Percentiles rank a stretch among this genome's conserved stretches.
Evolutionary conservation across 1,140 invertebrate species (phyloP).

Genomic region (Laodelphax striatellus): DNA sequence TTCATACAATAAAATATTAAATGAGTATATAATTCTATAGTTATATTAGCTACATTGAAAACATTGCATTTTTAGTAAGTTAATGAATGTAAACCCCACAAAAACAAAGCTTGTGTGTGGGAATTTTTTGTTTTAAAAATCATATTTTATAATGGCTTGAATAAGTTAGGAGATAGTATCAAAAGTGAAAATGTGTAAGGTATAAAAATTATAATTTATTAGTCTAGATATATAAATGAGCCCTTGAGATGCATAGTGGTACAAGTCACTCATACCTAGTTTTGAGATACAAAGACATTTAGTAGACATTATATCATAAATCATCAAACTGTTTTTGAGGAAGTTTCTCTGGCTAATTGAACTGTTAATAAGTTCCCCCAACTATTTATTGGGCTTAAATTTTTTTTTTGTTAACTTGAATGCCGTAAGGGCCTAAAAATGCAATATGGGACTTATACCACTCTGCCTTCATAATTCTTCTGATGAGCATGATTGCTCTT

Average conservation of each 20-base stretch:
- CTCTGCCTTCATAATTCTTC: slow-evolving; percentile 9
- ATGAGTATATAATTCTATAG: no score
- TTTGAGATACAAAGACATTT: slow-evolving; percentile 5
- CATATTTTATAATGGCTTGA: no score
- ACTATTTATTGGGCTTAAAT: background rate
- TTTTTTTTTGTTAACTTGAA: slow-evolving; percentile 4
- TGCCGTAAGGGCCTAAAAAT: background rate
- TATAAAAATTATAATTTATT: no score
- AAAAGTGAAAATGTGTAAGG: no score
- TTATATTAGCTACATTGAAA: no score
- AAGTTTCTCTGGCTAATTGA: background rate
- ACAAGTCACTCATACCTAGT: slow-evolving; percentile 6
- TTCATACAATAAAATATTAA: no score
- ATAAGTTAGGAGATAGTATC: no score
- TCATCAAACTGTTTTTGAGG: slow-evolving; percentile 2
- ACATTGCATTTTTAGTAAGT: no score
- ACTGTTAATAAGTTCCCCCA: slow-evolving; percentile 2
- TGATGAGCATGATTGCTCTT: slow-evolving; percentile 1
- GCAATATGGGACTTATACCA: slow-evolving; percentile 7
- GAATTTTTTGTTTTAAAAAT: no score
- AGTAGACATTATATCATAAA: slow-evolving; percentile 9
- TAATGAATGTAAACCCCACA: no score
- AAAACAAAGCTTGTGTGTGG: no score
- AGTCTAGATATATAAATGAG: no score
- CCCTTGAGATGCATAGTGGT: slow-evolving; percentile 7